These are phyloP conservation scores for Leguminivora glycinivorella DNA, from an alignment of 1,140 invertebrate species.

Conservation along the genomic window DNA sequence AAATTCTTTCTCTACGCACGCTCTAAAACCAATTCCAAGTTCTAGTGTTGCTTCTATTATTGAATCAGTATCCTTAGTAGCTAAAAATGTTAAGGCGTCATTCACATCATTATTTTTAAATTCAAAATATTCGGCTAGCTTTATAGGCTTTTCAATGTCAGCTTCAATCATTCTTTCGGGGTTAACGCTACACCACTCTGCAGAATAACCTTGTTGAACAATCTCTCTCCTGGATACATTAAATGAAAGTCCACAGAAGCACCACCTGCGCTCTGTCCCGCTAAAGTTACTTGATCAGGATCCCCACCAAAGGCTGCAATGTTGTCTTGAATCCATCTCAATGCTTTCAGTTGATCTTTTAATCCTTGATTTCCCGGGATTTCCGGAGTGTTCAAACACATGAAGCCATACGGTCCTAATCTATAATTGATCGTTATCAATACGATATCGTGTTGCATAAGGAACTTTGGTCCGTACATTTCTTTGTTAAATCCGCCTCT, in stretches of 20 bases:
- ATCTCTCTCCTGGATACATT: conserved; percentile 35
- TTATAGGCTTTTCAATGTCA: conserved; percentile 24
- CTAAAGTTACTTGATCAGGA: conserved; percentile 80
- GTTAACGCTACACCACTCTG: conserved; percentile 35
- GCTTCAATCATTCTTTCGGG: conserved; percentile 2
- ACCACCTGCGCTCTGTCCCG: conserved; percentile 84
- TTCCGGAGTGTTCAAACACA: conserved; percentile 81
- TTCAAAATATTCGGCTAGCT: conserved; percentile 35
- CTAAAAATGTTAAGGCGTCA: conserved; percentile 36
- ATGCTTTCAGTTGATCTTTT: conserved; percentile 83
- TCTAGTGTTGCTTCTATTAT: conserved; percentile 31
- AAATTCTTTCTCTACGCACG: conserved; percentile 38
- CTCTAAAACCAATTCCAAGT: conserved; percentile 27
- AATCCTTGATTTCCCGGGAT: conserved; percentile 84
- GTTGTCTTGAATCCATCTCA: conserved; percentile 83
- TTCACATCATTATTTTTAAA: conserved; percentile 31
- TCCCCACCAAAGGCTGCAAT: conserved; percentile 85
- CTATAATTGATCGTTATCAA: conserved; percentile 82
- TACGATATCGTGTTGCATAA: conserved; percentile 78
- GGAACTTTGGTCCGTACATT: conserved; percentile 75
- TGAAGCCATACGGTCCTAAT: conserved; percentile 82
- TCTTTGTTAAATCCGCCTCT: conserved; percentile 70
- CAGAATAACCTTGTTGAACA: conserved; percentile 35
- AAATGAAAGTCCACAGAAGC: conserved; percentile 41
- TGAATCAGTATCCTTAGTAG: conserved; percentile 25